Evolutionary conservation across 2,797 vertebrate species (phyloP), one percentile per base, ranked within the genome.

Genomic region (Gambusia yucatana): DNA sequence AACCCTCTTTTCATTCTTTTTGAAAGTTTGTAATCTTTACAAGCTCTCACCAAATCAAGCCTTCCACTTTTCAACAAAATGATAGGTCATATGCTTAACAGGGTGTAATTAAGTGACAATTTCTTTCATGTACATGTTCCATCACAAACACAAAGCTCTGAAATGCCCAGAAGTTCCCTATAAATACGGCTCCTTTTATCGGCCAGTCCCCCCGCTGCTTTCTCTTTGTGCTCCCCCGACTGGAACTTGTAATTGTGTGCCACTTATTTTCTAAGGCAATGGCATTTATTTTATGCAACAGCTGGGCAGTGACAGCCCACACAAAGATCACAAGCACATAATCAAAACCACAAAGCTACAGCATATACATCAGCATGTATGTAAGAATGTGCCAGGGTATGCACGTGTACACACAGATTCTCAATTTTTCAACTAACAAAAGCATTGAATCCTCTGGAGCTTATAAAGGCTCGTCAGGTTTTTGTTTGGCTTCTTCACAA

Each of bases 51-150:
- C 77, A 82, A 89, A 89, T 87, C 41, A 70, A 9, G 44, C 81
- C 81, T 84, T 87, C 88, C 79, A 46, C 89, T 80, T 89, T 82
- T 82, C 82, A 77, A 82, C 80, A 71, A 93, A 93, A 95, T 94
- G 89, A 94, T 80, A 89, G 92, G 93, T 91, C 90, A 81, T 78
- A 81, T 50, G 83, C 78, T 65, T 79, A 91, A 89, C 91, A 85
- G 79, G 87, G 78, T 89, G 84, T 87, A 93, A 94, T 94, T 94
- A 94, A 55, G 79, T 89, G 90, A 91, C 88, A 85, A 77, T 93
- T 91, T 91, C 79, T 78, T 65, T 90, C 87, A 86, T 88, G 67
- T 89, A 84, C 83, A 83, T 88, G 85, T 92, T 90, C 88, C 89
- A 88, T 93, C 87, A 86, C 86, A 91, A 90, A 90, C 87, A 92